Conservation (phyloP, 1,140 invertebrate species). For the Hyles vespertilio region DNA sequence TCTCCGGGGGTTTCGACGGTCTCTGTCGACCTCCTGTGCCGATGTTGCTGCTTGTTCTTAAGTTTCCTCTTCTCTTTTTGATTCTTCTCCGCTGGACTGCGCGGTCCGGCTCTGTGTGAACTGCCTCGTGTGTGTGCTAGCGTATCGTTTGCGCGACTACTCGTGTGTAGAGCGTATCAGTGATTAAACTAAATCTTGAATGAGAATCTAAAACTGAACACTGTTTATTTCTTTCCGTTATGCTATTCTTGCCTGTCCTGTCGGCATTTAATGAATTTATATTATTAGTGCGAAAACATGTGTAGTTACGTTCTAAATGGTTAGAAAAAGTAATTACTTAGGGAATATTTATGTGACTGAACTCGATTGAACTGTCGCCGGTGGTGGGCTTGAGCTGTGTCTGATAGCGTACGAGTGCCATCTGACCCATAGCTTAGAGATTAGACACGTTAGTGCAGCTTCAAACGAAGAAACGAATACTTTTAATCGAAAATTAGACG, state of each 20-base stretch:
- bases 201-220: not conserved
- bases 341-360: constrained; percentile 23
- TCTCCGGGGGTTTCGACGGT: too few species aligned
- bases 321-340: constrained; percentile 6
- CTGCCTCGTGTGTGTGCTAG: too few species aligned
- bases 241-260: constrained; percentile 14
- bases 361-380: constrained; percentile 9
- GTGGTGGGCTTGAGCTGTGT: constrained; percentile 34
- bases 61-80: too few species aligned
- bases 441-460: constrained; percentile 58
- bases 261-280: constrained; percentile 8
- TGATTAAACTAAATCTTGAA: constrained; percentile 2
- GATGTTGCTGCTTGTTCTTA: too few species aligned
- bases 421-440: constrained; percentile 65
- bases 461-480: constrained; percentile 65
- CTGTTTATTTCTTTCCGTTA: constrained; percentile 5
- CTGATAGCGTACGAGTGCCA: constrained; percentile 63
- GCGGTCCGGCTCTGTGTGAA: too few species aligned
- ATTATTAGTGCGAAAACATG: constrained; percentile 6
- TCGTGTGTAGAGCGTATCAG: not conserved
- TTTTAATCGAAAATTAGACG: constrained; percentile 59
- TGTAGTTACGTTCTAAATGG: constrained; percentile 22
- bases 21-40: too few species aligned
- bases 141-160: not conserved
- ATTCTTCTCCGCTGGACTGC: too few species aligned